Evolutionary conservation across 2,797 vertebrate genomes (phyloP).

Genomic region (Varecia variegata): DNA sequence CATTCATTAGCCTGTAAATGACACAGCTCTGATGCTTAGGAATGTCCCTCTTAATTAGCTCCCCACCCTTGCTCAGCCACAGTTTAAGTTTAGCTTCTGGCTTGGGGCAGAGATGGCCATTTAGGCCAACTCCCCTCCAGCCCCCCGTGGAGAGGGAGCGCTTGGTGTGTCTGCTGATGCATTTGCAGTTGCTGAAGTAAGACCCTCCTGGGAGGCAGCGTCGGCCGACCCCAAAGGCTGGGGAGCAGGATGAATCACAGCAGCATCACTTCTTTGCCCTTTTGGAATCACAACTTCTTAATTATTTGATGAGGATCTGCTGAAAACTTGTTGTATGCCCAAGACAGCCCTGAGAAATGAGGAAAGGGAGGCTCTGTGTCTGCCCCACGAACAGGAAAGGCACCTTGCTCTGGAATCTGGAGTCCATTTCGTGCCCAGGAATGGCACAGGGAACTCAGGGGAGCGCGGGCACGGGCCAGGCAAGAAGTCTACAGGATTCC

Average conservation of each 20-base stretch:
- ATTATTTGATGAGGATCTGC: neutral
- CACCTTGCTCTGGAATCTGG: neutral
- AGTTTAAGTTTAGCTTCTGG: neutral
- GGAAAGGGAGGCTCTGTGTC: neutral
- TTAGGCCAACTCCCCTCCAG: neutral
- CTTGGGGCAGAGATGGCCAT: neutral
- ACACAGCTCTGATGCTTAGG: neutral
- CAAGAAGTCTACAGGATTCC: neutral
- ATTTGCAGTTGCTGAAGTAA: neutral
- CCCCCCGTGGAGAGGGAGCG: neutral
- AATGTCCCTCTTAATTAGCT: neutral
- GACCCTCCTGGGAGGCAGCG: neutral
- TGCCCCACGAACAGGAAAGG: neutral
- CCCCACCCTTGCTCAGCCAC: neutral
- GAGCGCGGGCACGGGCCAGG: rapidly evolving
- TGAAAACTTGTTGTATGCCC: neutral
- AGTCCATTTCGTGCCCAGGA: neutral
- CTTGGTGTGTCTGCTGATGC: rapidly evolving
- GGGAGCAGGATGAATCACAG: neutral
- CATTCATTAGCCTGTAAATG: neutral
- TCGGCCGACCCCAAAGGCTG: neutral
- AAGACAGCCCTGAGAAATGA: neutral
- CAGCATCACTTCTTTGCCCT: neutral
- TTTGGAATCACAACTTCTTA: too few relatives aligned
- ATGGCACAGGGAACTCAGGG: neutral